phyloP scores from a whole-genome alignment of 2,888 invertebrate genomes.

The Rapana venosa region DNA sequence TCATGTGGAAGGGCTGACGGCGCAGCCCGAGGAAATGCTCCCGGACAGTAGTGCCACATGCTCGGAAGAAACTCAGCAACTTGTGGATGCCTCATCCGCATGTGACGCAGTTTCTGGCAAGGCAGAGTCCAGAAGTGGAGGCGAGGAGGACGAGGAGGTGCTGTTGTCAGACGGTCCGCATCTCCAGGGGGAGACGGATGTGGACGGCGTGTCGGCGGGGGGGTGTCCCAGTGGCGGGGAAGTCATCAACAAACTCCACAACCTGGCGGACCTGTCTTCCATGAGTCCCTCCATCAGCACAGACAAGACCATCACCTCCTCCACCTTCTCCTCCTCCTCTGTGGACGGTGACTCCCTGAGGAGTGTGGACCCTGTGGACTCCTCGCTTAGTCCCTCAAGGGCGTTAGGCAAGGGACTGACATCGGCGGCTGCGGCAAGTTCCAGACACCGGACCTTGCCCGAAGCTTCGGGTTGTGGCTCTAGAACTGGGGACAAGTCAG shows the following conservation, averaged over 20 bases:
- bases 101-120: too few species aligned
- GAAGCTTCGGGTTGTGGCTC: not conserved
- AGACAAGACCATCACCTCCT: not conserved
- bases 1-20: not conserved
- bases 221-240: not conserved
- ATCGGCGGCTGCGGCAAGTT: not conserved
- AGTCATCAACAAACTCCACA: not conserved
- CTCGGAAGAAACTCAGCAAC: not conserved
- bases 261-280: not conserved
- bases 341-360: not conserved
- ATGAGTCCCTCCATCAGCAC: constrained; percentile 8
- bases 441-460: not conserved
- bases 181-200: constrained; percentile 7
- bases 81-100: not conserved
- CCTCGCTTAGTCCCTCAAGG: not conserved
- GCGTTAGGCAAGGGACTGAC: not conserved
- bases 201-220: not conserved
- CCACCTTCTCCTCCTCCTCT: not conserved
- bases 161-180: not conserved
- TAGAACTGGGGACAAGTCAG: not conserved
- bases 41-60: too few species aligned
- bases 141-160: not conserved
- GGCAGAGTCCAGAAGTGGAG: not conserved
- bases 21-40: not conserved
- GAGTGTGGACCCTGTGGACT: not conserved